phyloP scores from a whole-genome alignment of 2,113 vertebrate genomes.

The Taurulus bubalis region DNA sequence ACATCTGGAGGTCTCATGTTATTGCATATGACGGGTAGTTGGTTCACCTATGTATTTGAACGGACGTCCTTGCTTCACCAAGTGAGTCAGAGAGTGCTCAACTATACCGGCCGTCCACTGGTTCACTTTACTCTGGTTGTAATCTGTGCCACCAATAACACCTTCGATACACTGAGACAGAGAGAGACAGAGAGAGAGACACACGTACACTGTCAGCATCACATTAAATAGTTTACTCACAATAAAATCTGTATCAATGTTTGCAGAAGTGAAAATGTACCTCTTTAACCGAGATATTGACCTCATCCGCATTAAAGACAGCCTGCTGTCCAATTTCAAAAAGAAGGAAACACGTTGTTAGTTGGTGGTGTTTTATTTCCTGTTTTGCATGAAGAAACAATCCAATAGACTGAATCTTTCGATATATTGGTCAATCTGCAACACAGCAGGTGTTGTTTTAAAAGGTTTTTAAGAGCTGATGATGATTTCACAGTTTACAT shows the following conservation, averaged over 20 bases:
- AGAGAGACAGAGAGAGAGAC: constrained; percentile 26
- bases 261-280: constrained; percentile 43
- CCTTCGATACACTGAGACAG: constrained; percentile 90
- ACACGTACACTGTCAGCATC: background rate
- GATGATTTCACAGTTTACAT: background rate
- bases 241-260: background rate
- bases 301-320: constrained; percentile 81
- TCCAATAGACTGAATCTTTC: background rate
- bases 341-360: background rate
- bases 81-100: constrained; percentile 91
- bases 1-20: background rate
- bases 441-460: background rate
- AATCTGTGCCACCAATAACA: constrained; percentile 92
- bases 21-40: background rate
- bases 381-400: background rate
- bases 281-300: constrained; percentile 82
- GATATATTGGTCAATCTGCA: background rate
- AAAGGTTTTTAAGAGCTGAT: background rate
- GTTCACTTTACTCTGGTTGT: constrained; percentile 94
- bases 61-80: constrained; percentile 95
- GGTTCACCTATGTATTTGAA: constrained; percentile 95
- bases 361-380: background rate
- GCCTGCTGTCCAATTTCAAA: constrained; percentile 56
- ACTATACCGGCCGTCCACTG: constrained; percentile 96
- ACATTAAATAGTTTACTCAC: background rate